Conservation (phyloP, 2,888 invertebrate genomes). For the Asteroscopus sphinx region DNA sequence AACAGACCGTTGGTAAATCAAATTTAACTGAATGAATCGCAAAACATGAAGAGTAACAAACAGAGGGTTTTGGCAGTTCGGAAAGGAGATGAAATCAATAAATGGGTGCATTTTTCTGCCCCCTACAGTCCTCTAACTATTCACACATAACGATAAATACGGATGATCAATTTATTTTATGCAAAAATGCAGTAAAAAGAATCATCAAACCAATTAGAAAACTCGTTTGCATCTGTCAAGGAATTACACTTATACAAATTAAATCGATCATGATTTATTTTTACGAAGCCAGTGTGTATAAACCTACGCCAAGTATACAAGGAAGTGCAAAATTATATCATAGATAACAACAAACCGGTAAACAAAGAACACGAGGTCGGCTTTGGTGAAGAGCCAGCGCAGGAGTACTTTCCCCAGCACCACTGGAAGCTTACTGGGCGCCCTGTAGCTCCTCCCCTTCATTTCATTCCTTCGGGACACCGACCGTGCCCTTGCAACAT, state of each 20-base stretch:
- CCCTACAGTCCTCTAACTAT: no score
- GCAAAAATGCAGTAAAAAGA: no score
- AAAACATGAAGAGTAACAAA: no score
- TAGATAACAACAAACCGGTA: conserved; percentile 88
- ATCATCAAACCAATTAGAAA: not conserved
- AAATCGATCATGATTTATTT: conserved; percentile 23
- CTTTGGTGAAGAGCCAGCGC: conserved; percentile 91
- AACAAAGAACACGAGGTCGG: conserved; percentile 90
- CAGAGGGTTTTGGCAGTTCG: no score
- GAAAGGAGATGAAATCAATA: no score
- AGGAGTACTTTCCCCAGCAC: conserved; percentile 89
- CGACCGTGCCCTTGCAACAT: conserved; percentile 54
- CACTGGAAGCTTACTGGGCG: conserved; percentile 76
- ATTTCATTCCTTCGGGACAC: conserved; percentile 74
- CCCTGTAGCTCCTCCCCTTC: conserved; percentile 75
- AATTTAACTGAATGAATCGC: no score
- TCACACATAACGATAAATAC: no score
- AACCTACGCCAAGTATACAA: conserved; percentile 6
- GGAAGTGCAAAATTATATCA: conserved; percentile 18
- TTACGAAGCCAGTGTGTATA: conserved; percentile 7
- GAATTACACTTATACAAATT: conserved; percentile 29
- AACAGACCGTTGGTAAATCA: no score
- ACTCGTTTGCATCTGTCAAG: not conserved
- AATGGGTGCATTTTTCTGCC: no score
- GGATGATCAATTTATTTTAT: no score